A percentile compares a stretch with the other conserved stretches of the same genome.
Conservation (phyloP, 1,140 invertebrate species). For the Drosophila cardini region DNA sequence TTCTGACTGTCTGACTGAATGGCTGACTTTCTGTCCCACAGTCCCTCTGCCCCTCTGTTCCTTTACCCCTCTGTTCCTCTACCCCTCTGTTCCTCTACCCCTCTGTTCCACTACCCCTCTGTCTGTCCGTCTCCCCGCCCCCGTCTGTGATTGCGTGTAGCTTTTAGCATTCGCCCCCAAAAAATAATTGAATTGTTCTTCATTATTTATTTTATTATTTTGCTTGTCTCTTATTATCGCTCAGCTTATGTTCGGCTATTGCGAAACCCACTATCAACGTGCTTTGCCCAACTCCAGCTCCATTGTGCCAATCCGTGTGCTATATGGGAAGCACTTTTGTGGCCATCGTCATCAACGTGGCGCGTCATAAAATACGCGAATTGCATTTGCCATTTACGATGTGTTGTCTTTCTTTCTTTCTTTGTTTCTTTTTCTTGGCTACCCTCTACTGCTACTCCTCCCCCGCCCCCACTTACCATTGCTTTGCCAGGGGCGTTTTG, state of each 20-base stretch:
- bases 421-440: conserved; percentile 24
- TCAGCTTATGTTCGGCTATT: conserved; percentile 62
- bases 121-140: conserved; percentile 5
- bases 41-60: too few species aligned
- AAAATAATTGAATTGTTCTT: conserved; percentile 82
- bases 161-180: conserved; percentile 68
- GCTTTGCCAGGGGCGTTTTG: conserved; percentile 28
- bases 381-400: conserved; percentile 83
- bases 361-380: conserved; percentile 83
- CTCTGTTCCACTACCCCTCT: too few species aligned
- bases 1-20: too few species aligned
- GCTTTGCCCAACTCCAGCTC: conserved; percentile 20
- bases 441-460: conserved; percentile 55
- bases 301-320: conserved; percentile 58
- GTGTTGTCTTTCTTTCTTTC: conserved; percentile 53
- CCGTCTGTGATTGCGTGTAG: conserved; percentile 56
- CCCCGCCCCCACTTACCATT: conserved; percentile 3
- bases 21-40: too few species aligned
- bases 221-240: conserved; percentile 79
- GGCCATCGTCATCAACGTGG: conserved; percentile 71
- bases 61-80: too few species aligned
- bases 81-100: too few species aligned
- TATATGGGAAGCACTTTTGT: conserved; percentile 70
- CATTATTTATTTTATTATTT: conserved; percentile 84
- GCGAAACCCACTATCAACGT: conserved; percentile 50